A percentile compares a stretch with the other conserved stretches of the same genome.
Conservation (phyloP, 2,888 invertebrate species). For the Yponomeuta sedellus region DNA sequence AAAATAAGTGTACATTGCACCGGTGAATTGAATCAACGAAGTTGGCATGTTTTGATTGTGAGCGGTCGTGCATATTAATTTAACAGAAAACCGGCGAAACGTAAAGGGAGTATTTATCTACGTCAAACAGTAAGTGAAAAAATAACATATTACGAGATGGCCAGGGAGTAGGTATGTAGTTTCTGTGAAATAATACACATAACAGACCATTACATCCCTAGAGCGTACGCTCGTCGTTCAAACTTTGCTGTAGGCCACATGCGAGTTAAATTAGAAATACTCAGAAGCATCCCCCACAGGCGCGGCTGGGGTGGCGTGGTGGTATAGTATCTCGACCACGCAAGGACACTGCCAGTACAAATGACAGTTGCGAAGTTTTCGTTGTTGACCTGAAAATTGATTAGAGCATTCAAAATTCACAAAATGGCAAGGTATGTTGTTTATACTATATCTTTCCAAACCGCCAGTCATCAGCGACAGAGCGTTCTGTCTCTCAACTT, state of each 20-base stretch:
- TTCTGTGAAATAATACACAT: background rate
- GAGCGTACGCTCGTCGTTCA: background rate
- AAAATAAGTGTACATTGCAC: background rate
- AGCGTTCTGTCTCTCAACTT: too few relatives aligned
- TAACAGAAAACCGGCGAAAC: background rate
- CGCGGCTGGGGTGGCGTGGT: constrained; percentile 18
- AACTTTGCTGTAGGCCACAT: constrained; percentile 9
- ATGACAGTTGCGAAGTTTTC: background rate
- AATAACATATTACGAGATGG: background rate
- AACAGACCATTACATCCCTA: background rate
- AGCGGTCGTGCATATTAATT: background rate
- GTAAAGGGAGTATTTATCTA: background rate
- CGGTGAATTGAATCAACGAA: background rate
- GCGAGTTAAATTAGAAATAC: constrained; percentile 13
- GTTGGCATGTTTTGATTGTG: background rate
- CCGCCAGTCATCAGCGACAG: too few relatives aligned
- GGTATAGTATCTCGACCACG: constrained; percentile 7
- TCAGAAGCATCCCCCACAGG: background rate
- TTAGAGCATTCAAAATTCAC: background rate
- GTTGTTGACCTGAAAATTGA: background rate
- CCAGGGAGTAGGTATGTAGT: background rate
- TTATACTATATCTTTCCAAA: too few relatives aligned
- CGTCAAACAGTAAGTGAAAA: background rate
- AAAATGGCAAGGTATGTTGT: too few relatives aligned
- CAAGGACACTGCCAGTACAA: background rate